Base-by-base conservation (phyloP, 2,113 vertebrate species). In the Indicator maculatus region DNA sequence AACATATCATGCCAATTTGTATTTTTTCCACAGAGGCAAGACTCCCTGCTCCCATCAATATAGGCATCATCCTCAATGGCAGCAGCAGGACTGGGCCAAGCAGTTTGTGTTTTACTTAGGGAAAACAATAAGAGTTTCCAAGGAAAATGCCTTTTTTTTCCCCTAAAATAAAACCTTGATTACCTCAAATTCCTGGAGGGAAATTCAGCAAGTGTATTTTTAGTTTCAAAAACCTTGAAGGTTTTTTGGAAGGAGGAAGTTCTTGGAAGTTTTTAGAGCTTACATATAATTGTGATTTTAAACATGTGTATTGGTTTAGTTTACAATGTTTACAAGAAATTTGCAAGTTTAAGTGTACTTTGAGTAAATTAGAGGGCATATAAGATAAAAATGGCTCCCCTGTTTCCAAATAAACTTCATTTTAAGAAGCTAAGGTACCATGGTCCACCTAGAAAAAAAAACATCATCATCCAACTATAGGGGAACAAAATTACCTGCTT, bases 401-500 rank as follows among this genome's bases (percentile, higher is more conserved):
- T 60, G 12, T 41, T 88, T 30, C 18, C 64, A 73, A 33, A 30
- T 19, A 69, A 93, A 72, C 26, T 64, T 67, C 8, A 72, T 80
- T 94, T 86, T 61, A 86, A 77, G 69, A 80, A 85, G 17, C n/a
- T 70, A 38, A 76, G 41, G 23, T 63, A 53, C 23, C 12, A 33
- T 8, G 19, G 38, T 33, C 8, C 38, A 88, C 26, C 18, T 56
- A 52, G 44, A 2, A 58, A 73, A 70, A 70, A 70, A 45, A 5
- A 0, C 1, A 52, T 1, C 1, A 59, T 18, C 23, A 39, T 24
- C 31, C 21, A 44, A 11, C 55, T 53, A 67, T 26, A 64, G 38
- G 10, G 21, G 18, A 26, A 26, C 9, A 64, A 92, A 88, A 61
- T 31, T 12, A 59, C 18, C 71, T 16, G 16, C 65, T 83, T 58